Conservation (phyloP, 2,113 vertebrate genomes). For the Phaethon lepturus region DNA sequence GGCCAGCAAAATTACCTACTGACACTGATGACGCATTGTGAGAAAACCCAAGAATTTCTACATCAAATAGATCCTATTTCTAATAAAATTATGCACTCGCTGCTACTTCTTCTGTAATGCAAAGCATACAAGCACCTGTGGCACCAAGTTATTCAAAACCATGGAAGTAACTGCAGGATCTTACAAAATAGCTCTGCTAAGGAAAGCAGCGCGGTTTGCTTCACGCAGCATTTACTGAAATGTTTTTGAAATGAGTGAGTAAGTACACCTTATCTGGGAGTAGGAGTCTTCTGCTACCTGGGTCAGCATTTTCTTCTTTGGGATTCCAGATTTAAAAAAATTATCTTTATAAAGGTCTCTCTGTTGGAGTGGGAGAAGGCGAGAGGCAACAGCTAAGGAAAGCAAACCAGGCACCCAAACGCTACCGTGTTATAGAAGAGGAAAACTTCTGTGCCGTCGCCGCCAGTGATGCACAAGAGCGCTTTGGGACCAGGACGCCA, state of each 20-base stretch:
- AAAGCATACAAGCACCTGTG: neutral
- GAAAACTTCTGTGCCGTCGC: neutral
- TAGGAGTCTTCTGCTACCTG: neutral
- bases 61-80: neutral
- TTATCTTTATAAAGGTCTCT: neutral
- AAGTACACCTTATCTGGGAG: neutral
- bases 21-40: no score
- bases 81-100: neutral
- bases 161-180: neutral
- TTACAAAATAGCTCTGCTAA: neutral
- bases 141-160: neutral
- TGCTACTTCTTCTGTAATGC: neutral
- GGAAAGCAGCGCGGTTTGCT: neutral
- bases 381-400: neutral
- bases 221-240: neutral
- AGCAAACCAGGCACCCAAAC: neutral
- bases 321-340: neutral
- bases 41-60: neutral
- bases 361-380: neutral
- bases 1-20: neutral
- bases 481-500: neutral
- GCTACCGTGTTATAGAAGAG: fast-evolving
- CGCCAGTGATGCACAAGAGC: neutral
- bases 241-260: neutral
- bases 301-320: neutral